Percentiles rank a stretch among this genome's conserved stretches.
phyloP scores from a whole-genome alignment of 2,888 invertebrate species.

The Pterobdella sp. region DNA sequence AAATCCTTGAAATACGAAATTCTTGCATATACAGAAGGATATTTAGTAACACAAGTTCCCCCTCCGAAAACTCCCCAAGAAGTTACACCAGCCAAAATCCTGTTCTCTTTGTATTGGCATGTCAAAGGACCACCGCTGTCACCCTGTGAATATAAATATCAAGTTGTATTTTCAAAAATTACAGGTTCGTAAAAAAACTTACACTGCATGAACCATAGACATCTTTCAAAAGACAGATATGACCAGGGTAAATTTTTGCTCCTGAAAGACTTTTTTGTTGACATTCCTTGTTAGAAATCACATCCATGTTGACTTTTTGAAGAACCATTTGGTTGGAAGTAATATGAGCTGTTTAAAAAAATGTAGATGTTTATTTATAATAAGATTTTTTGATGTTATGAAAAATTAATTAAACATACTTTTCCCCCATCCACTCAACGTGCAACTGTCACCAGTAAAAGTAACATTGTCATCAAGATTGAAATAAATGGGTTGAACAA shows the following conservation, averaged over 20 bases:
- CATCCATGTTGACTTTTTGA: not conserved
- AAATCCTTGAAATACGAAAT: not conserved
- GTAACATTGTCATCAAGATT: not conserved
- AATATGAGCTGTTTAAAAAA: not conserved
- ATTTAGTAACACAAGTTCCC: not conserved
- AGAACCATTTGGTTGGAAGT: not conserved
- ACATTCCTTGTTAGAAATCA: not conserved
- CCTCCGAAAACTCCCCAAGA: not conserved
- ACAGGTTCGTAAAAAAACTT: not conserved
- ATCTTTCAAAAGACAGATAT: not conserved
- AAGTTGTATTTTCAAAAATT: not conserved
- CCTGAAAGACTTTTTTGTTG: not conserved
- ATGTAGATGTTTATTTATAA: too few relatives aligned
- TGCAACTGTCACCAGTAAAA: not conserved
- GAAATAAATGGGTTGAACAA: not conserved
- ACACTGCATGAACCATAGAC: slow-evolving; percentile 4
- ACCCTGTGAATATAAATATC: not conserved
- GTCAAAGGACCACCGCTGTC: not conserved
- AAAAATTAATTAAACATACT: too few relatives aligned
- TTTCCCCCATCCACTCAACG: slow-evolving; percentile 4
- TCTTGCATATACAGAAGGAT: not conserved
- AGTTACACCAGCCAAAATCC: not conserved
- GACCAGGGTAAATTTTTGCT: not conserved
- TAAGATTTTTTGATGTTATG: too few relatives aligned
- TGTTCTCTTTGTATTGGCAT: not conserved